A percentile compares a stretch with the other conserved stretches of the same genome.
These are phyloP conservation scores for Chloropsis hardwickii DNA, from an alignment of 2,113 vertebrate species.

Conservation along the genomic window DNA sequence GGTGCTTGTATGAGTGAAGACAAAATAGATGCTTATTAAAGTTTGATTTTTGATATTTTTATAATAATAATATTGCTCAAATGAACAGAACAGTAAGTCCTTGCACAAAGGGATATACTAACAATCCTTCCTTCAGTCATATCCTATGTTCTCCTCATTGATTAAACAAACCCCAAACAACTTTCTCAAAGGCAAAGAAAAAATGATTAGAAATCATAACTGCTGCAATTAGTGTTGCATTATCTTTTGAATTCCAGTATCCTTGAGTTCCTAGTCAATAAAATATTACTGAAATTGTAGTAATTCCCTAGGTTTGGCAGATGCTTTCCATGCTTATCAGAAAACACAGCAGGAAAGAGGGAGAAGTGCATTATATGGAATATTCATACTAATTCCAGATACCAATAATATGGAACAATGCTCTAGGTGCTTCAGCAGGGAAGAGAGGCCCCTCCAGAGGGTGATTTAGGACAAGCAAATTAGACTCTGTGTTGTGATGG, in stretches of 20 bases:
- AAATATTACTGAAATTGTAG: neutral
- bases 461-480: conserved; percentile 19
- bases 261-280: neutral
- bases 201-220: neutral
- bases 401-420: neutral
- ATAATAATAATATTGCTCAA: neutral
- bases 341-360: neutral
- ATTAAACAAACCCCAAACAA: neutral
- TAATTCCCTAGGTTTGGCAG: neutral
- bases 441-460: neutral
- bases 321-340: neutral
- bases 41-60: neutral
- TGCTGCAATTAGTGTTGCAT: neutral
- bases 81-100: neutral
- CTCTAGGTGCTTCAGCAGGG: neutral
- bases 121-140: neutral
- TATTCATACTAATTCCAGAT: neutral
- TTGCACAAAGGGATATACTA: neutral
- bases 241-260: neutral
- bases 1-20: neutral
- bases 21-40: neutral
- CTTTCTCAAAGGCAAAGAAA: neutral
- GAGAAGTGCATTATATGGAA: neutral
- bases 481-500: neutral
- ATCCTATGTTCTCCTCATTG: neutral